Conservation (phyloP, 2,113 vertebrate species). For the Hemiprocne comata region DNA sequence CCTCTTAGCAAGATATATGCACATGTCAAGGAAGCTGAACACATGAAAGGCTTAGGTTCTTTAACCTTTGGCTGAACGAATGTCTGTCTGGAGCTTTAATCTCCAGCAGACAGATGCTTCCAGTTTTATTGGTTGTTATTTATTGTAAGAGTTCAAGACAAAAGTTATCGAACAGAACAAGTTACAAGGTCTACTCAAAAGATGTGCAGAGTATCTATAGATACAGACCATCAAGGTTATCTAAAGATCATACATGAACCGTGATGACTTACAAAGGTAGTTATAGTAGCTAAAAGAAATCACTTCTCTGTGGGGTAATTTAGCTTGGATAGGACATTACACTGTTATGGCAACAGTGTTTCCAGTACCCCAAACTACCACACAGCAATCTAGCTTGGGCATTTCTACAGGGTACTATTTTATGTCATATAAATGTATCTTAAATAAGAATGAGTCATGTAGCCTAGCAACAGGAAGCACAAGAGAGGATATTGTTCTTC, state of each 20-base stretch:
- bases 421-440: not conserved
- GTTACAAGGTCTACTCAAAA: not conserved
- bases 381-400: not conserved
- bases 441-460: not conserved
- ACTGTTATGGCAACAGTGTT: not conserved
- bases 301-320: not conserved
- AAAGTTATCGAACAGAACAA: not conserved
- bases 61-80: not conserved
- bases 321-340: not conserved
- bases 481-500: not conserved
- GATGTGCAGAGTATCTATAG: not conserved
- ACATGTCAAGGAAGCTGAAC: not conserved
- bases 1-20: not conserved
- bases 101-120: not conserved
- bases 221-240: not conserved
- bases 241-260: not conserved
- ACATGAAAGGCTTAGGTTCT: not conserved
- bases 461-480: constrained; percentile 29
- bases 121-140: not conserved
- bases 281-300: not conserved
- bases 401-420: not conserved
- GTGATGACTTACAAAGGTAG: not conserved
- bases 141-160: not conserved
- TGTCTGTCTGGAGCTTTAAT: not conserved
- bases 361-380: not conserved